Percentiles rank a stretch among this genome's conserved stretches.
Conservation (phyloP, 2,797 vertebrate species). For the Diplodus puntazzo region DNA sequence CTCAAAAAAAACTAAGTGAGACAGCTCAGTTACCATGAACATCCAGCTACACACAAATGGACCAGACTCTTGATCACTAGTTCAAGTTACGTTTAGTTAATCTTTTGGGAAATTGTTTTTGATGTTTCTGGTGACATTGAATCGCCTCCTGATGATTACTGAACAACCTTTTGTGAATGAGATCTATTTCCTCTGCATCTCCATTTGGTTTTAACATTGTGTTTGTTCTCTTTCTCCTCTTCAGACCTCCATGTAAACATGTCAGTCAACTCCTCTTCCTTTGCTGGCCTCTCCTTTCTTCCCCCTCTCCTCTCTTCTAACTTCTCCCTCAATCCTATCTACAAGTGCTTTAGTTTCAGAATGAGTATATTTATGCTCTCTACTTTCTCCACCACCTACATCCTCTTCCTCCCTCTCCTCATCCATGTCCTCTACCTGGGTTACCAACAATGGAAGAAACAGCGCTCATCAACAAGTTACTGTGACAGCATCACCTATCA, state of each 20-base stretch:
- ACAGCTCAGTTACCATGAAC: too few species aligned
- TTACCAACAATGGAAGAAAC: background rate
- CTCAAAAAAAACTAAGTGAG: too few species aligned
- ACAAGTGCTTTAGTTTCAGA: background rate
- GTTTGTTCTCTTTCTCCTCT: background rate
- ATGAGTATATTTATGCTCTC: accelerated
- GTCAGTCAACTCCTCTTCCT: background rate
- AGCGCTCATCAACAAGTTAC: background rate
- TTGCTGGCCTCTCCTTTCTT: background rate
- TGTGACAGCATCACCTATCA: constrained; percentile 20
- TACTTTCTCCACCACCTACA: accelerated
- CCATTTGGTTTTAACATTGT: background rate
- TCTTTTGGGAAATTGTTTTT: too few species aligned
- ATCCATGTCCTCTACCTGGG: constrained; percentile 16
- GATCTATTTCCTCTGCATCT: background rate
- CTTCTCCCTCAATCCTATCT: accelerated
- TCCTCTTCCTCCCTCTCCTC: background rate
- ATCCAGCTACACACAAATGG: too few species aligned
- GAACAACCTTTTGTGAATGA: background rate
- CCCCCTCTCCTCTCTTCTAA: background rate
- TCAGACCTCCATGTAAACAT: background rate
- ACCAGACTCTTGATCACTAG: too few species aligned
- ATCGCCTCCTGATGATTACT: too few species aligned
- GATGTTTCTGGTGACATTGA: too few species aligned
- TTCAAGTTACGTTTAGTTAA: too few species aligned